Evolutionary conservation across 2,113 vertebrate species (phyloP), one percentile per base, ranked within the genome.

Genomic region (Mus pahari): DNA sequence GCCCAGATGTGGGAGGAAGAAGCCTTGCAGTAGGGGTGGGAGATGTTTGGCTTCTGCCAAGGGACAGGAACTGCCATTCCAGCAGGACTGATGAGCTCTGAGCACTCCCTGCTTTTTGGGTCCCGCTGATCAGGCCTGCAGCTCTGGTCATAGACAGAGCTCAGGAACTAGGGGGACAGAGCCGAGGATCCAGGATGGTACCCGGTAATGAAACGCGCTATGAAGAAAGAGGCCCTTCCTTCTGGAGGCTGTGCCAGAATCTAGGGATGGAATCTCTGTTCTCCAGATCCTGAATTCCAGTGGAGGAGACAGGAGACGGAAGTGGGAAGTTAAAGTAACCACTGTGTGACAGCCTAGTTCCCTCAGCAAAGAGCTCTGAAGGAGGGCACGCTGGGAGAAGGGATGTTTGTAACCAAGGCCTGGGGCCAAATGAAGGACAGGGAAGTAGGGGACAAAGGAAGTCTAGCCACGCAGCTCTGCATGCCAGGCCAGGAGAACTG

Each of bases 1-100:
- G 90, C 93, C 95, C 97, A 98, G 97, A 96, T 94, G 95, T 97
- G 97, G 84, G 71, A 96, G 81, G 88, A 90, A 95, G 94, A 75
- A 97, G 93, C 95, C 55, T 12, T 83, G n/a, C 66, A 81, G 14
- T 22, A 36, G 90, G 48, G 71, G 26, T 86, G 83, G 95, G 50
- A 92, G 77, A 68, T 79, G 13, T 33, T 28, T 22, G 9, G 73
- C 91, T 90, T 93, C 90, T 33, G 1, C 28, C 24, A 83, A 96
- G 58, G 48, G 60, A 83, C 75, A 64, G n/a, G 53, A 36, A 20
- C 36, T 31, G 2, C 48, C 55, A 88, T 79, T 26, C 39, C 31
- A 45, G 62, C 24, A 0, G 71, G 9, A 48, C 79, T 24, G 16
- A 71, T 64, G 13, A 45, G 22, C 70, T 42, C 78, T 53, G 17